These are phyloP conservation scores for Agapornis canus DNA, from an alignment of 2,797 vertebrate genomes.

Conservation along the genomic window DNA sequence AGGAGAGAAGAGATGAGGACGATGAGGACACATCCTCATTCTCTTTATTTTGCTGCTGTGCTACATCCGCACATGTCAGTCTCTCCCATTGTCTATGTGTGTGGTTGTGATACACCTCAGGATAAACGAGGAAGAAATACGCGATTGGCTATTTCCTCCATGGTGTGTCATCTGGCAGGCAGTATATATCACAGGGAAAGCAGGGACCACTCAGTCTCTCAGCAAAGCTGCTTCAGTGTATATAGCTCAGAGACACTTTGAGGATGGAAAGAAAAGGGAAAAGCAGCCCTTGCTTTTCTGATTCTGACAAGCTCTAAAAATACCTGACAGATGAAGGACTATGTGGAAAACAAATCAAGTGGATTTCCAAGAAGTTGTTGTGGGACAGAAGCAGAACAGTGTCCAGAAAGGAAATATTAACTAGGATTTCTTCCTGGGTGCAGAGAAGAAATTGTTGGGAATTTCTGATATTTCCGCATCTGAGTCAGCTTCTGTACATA, in stretches of 20 bases:
- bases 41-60: background rate
- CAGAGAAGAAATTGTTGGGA: background rate
- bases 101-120: background rate
- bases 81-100: background rate
- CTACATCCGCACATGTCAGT: background rate
- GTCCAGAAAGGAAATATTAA: background rate
- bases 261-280: background rate
- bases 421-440: background rate
- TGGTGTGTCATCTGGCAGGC: constrained; percentile 31
- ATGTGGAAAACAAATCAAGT: background rate
- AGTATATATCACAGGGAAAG: background rate
- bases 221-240: background rate
- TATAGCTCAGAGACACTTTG: background rate
- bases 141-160: constrained; percentile 26
- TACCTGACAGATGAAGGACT: background rate
- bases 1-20: background rate
- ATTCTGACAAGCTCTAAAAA: background rate
- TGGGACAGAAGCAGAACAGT: background rate
- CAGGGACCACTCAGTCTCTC: constrained; percentile 1
- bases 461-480: background rate
- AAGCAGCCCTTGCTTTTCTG: background rate
- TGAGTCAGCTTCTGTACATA: background rate
- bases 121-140: background rate
- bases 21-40: background rate
- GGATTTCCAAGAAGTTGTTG: background rate